Conservation (phyloP, 2,888 invertebrate species). For the Physocephala rufipes region DNA sequence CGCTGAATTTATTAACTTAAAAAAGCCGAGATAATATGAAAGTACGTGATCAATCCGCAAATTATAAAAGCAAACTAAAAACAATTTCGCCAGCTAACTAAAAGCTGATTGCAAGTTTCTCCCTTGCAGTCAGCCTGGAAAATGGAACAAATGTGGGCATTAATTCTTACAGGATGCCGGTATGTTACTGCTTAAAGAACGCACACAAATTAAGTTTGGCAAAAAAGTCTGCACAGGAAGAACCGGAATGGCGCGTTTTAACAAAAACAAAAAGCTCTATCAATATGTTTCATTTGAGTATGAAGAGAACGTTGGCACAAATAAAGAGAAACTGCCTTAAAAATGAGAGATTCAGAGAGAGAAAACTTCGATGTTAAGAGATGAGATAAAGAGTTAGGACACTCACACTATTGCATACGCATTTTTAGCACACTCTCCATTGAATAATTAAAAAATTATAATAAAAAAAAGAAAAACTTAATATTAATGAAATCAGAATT, state of each 20-base stretch:
- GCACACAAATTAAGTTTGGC: neutral
- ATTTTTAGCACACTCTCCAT: too few relatives aligned
- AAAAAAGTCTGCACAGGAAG: neutral
- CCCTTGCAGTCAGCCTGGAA: too few relatives aligned
- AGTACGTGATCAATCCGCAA: conserved; percentile 59
- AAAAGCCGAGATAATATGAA: conserved; percentile 41
- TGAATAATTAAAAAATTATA: too few relatives aligned
- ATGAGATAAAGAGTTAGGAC: too few relatives aligned
- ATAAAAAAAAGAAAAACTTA: too few relatives aligned
- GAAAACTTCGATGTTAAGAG: too few relatives aligned
- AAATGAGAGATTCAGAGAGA: too few relatives aligned
- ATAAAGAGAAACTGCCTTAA: too few relatives aligned
- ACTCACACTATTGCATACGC: too few relatives aligned
- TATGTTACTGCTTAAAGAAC: neutral
- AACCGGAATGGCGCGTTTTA: neutral
- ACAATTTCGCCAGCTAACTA: conserved; percentile 22
- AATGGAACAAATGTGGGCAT: conserved; percentile 7
- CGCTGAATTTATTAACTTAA: neutral
- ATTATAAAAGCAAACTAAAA: conserved; percentile 61
- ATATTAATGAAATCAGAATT: too few relatives aligned
- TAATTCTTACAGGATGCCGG: neutral
- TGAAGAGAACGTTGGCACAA: too few relatives aligned
- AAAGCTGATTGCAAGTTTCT: conserved; percentile 32
- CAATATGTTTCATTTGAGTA: neutral
- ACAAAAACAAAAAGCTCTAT: neutral